Evolutionary conservation across 1,140 invertebrate genomes (phyloP).

Genomic region (Trachelipus rathkii): DNA sequence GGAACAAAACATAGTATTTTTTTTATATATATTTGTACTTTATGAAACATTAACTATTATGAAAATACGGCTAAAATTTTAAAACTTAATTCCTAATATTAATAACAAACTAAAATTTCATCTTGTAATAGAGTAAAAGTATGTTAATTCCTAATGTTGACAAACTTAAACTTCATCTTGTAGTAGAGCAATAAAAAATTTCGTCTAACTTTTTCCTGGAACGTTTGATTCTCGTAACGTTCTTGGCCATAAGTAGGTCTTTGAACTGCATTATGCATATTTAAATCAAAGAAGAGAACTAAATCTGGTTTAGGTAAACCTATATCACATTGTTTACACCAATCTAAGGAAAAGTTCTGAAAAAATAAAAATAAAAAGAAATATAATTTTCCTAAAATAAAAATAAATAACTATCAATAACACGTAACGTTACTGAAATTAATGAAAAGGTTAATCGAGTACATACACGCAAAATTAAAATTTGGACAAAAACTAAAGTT

Average conservation of each 20-base stretch:
- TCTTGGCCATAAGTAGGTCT: slow-evolving; percentile 21
- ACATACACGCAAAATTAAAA: no score
- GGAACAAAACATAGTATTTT: no score
- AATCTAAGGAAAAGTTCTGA: slow-evolving; percentile 19
- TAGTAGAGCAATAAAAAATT: slow-evolving; percentile 1
- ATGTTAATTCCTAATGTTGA: no score
- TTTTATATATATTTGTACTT: no score
- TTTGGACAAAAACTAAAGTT: background rate
- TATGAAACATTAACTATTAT: no score
- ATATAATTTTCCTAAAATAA: background rate
- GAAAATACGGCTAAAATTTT: no score
- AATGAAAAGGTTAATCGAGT: background rate
- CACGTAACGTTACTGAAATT: background rate
- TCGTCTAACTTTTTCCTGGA: slow-evolving; percentile 11
- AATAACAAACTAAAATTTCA: no score
- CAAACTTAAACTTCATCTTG: slow-evolving; percentile 8
- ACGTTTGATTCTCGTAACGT: slow-evolving; percentile 24
- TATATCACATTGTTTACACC: slow-evolving; percentile 21
- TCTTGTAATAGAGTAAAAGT: no score
- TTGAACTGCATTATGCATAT: background rate
- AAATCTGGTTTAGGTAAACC: slow-evolving; percentile 24
- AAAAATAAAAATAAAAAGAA: background rate
- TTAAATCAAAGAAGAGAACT: slow-evolving; percentile 24
- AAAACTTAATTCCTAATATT: no score
- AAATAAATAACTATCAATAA: background rate